Base-by-base conservation (phyloP, 2,888 invertebrate genomes). In the Julus scanicus region DNA sequence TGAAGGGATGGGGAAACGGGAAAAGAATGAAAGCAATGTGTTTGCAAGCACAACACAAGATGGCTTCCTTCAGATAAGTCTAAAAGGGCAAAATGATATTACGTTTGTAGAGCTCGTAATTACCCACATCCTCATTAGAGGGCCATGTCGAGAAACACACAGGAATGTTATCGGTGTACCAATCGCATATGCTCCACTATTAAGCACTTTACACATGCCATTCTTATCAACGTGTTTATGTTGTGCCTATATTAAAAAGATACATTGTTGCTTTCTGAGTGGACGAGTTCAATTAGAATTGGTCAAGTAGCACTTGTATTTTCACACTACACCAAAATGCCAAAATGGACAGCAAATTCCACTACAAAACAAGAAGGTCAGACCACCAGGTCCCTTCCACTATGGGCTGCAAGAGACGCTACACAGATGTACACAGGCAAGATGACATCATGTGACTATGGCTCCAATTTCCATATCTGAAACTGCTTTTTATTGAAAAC, bases 1-100 rank as follows among this genome's bases (percentile, higher is more conserved):
- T 6, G 63, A 63, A 63, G 17, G 17, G 13, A 63, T 63, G 63
- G 63, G 63, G 63, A 63, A 63, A 63, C 63, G 17, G 63, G 63
- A 63, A 63, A 63, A 53, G 53, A 53, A 53, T 53, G 53, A 53
- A 53, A 63, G n/a, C n/a, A n/a, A 63, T n/a, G 63, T 17, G 13
- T 53, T 53, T 8, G 17, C 53, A 53, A 53, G 53, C 63, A 63
- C 63, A 63, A 63, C 63, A n/a, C 63, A 63, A 63, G 63, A 63
- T 63, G n/a, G 63, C n/a, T 63, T 63, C 63, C 63, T 63, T 6
- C 63, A 63, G 63, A 63, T 63, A 63, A 63, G 17, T 17, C 63
- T 63, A 63, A 63, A 63, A 63, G n/a, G 63, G 63, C 63, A n/a
- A 63, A 63, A 63, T 63, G 63, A 63, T 63, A n/a, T 63, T 63